Percentiles rank a stretch among this genome's conserved stretches.
These are phyloP conservation scores for Macquaria ambigua DNA, from an alignment of 2,113 vertebrate species.

Conservation along the genomic window DNA sequence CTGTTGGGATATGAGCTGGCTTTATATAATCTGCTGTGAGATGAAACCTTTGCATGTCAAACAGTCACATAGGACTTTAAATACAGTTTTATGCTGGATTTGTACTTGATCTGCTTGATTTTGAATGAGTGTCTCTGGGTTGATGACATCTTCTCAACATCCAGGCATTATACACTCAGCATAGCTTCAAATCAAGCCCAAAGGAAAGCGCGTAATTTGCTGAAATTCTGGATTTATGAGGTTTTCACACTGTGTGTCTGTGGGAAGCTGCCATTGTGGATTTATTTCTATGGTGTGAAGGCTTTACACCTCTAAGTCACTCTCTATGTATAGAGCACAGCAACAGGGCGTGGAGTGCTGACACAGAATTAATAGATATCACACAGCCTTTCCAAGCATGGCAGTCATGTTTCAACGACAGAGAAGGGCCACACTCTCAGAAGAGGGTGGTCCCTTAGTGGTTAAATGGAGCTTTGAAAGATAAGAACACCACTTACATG, in stretches of 20 bases:
- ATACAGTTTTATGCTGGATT: background rate
- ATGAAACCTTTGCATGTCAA: background rate
- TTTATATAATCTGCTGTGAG: constrained; percentile 20
- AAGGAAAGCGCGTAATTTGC: constrained; percentile 17
- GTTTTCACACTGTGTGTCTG: constrained; percentile 17
- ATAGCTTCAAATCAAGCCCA: constrained; percentile 15
- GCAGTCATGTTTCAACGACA: constrained; percentile 41
- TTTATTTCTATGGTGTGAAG: constrained; percentile 75
- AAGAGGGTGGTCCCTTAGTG: background rate
- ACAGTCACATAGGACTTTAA: background rate
- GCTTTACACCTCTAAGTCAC: constrained; percentile 67
- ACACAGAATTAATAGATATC: constrained; percentile 46
- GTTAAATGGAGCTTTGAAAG: background rate
- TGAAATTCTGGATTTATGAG: constrained; percentile 45
- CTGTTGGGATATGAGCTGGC: background rate
- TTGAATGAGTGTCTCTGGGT: background rate
- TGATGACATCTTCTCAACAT: constrained; percentile 1
- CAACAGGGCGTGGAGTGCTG: constrained; percentile 48
- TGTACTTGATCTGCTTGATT: background rate
- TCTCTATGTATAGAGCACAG: constrained; percentile 66
- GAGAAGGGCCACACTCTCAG: background rate
- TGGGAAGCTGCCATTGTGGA: constrained; percentile 54
- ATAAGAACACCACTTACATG: constrained; percentile 4
- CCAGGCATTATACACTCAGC: background rate
- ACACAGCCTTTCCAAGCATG: constrained; percentile 50